Evolutionary conservation across 2,113 vertebrate genomes (phyloP).

Genomic region (Calidris pygmaea): DNA sequence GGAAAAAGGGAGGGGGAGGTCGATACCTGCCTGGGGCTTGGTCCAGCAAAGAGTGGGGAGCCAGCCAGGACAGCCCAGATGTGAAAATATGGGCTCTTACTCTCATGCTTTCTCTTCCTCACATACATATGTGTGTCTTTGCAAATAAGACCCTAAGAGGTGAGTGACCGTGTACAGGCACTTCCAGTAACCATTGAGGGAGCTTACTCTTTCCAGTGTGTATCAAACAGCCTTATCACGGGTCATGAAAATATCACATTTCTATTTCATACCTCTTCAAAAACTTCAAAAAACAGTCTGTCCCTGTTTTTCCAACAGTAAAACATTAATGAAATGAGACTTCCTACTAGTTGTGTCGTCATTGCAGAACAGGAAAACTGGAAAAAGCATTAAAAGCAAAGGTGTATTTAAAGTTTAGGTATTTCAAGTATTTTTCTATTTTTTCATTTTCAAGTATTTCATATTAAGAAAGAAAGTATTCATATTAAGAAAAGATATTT

Average conservation of each 20-base stretch:
- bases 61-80: accelerated
- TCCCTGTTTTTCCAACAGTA: background rate
- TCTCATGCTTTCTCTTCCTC: background rate
- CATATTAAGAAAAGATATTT: background rate
- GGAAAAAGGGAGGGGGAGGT: background rate
- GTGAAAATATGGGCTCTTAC: background rate
- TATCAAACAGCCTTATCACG: background rate
- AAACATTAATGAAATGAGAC: background rate
- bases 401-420: background rate
- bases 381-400: background rate
- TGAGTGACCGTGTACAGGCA: background rate
- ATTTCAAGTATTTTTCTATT: background rate
- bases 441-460: background rate
- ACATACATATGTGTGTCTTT: background rate
- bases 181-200: background rate
- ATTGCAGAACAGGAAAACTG: background rate
- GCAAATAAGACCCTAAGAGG: background rate
- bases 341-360: background rate
- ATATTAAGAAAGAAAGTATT: background rate
- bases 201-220: background rate
- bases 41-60: background rate
- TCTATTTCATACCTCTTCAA: background rate
- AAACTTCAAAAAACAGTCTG: background rate
- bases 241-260: background rate
- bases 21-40: background rate